Evolutionary conservation across 2,797 vertebrate genomes (phyloP).

Genomic region (Siniperca undulata): DNA sequence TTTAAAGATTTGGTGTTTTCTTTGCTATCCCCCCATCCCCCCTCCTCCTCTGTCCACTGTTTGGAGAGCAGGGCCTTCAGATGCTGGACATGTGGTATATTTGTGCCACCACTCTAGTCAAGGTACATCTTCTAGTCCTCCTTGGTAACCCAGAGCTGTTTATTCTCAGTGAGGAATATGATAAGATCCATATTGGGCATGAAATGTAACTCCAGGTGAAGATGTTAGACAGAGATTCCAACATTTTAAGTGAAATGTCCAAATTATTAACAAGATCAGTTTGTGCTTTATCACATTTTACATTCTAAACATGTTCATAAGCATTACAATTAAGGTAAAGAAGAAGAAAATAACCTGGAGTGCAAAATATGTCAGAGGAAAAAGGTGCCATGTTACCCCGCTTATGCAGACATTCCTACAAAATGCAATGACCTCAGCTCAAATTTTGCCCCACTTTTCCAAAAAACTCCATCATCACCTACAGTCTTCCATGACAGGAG

Average conservation of each 20-base stretch:
- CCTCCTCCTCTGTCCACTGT: constrained; percentile 24
- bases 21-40: constrained; percentile 29
- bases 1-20: constrained; percentile 56
- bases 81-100: neutral
- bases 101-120: constrained; percentile 25
- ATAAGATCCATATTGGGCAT: neutral
- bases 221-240: neutral
- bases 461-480: constrained; percentile 9
- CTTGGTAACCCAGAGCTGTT: neutral
- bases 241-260: neutral
- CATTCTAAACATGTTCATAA: neutral
- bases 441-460: constrained; percentile 8
- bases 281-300: neutral
- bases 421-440: constrained; percentile 10
- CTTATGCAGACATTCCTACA: neutral
- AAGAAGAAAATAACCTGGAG: neutral
- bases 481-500: neutral
- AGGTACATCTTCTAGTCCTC: neutral
- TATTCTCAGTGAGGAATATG: neutral
- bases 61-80: constrained; percentile 35
- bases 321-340: neutral
- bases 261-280: neutral
- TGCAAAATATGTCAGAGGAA: neutral
- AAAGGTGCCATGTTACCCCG: neutral
- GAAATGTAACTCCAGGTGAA: neutral